These are phyloP conservation scores for Nomada ruficornis DNA, from an alignment of 2,888 invertebrate species.

Conservation along the genomic window DNA sequence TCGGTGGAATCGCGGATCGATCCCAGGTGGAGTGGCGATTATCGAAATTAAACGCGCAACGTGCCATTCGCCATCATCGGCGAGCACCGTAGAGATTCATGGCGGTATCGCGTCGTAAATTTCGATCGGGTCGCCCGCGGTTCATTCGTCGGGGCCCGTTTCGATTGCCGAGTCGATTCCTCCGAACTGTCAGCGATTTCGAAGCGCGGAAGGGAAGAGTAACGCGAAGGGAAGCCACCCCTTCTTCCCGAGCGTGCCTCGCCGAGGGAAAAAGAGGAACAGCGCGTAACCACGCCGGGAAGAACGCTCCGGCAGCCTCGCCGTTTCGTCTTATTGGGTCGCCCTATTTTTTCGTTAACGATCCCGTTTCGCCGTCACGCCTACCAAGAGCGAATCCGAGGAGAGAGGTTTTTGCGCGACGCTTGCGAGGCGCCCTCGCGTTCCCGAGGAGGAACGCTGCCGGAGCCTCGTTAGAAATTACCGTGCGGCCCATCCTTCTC, in stretches of 20 bases:
- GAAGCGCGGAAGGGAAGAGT: background rate
- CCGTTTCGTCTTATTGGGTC: constrained; percentile 46
- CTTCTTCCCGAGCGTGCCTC: background rate
- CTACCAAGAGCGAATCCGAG: constrained; percentile 39
- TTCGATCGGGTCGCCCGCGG: background rate
- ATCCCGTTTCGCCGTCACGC: constrained; percentile 67
- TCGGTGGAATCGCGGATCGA: constrained; percentile 10
- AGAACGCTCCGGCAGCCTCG: constrained; percentile 14
- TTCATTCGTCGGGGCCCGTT: background rate
- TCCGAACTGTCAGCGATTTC: background rate
- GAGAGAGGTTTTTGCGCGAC: constrained; percentile 57
- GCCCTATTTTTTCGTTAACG: constrained; percentile 68
- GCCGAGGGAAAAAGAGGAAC: background rate
- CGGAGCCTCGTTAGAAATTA: constrained; percentile 70
- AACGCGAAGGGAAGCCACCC: background rate
- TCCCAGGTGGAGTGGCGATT: constrained; percentile 35
- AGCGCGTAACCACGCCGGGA: constrained; percentile 12
- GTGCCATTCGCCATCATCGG: constrained; percentile 29
- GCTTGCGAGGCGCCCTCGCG: constrained; percentile 55
- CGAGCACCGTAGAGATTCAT: constrained; percentile 21
- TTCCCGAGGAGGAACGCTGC: constrained; percentile 35
- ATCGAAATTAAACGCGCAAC: constrained; percentile 46
- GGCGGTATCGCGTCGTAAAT: background rate
- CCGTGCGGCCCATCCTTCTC: constrained; percentile 64
- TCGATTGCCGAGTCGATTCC: background rate